Conservation (phyloP, 2,888 invertebrate genomes). For the Lycaena phlaeas region DNA sequence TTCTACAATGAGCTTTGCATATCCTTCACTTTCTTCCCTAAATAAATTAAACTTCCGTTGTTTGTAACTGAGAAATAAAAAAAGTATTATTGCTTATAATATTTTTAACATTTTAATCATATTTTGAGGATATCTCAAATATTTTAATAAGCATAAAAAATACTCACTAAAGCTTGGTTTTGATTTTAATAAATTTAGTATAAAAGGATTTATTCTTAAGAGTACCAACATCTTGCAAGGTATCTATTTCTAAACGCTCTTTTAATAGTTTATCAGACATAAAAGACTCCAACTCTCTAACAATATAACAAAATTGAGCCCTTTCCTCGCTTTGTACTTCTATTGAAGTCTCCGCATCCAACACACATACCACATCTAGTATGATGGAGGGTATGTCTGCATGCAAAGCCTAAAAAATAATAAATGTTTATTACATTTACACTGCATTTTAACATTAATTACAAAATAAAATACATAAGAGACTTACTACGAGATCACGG, state of each 20-base stretch:
- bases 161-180: slow-evolving; percentile 97
- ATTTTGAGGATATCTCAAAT: neutral
- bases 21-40: slow-evolving; percentile 99
- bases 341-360: slow-evolving; percentile 86
- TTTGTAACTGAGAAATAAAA: slow-evolving; percentile 88
- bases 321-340: slow-evolving; percentile 82
- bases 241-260: slow-evolving; percentile 94
- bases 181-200: slow-evolving; percentile 97
- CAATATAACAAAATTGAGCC: slow-evolving; percentile 82
- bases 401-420: slow-evolving; percentile 77
- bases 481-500: slow-evolving; percentile 83
- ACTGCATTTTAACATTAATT: too few species aligned
- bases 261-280: slow-evolving; percentile 90
- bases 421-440: neutral
- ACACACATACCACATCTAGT: slow-evolving; percentile 86
- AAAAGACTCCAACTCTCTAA: slow-evolving; percentile 86
- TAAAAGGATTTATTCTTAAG: slow-evolving; percentile 92
- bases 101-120: neutral
- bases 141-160: slow-evolving; percentile 10
- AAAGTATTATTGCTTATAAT: too few species aligned
- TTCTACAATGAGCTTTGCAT: slow-evolving; percentile 95
- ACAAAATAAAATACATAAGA: too few species aligned
- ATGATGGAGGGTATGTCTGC: slow-evolving; percentile 86
- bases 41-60: slow-evolving; percentile 99
- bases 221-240: slow-evolving; percentile 91